phyloP scores from a whole-genome alignment of 2,113 vertebrate species.

The Nyctereutes procyonoides region DNA sequence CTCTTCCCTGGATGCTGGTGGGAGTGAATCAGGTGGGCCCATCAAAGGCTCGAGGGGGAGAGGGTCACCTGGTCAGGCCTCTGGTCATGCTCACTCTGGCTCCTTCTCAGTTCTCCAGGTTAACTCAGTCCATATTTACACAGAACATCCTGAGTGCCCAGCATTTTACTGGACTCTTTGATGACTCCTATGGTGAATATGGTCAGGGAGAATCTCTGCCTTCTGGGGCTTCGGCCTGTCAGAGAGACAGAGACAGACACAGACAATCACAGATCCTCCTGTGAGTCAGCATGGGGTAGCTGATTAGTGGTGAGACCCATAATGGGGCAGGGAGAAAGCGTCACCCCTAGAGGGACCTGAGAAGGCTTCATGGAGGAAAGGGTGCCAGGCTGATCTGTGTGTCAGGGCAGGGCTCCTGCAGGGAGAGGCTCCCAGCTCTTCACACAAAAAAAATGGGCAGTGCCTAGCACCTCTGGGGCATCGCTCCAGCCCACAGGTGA shows the following conservation, averaged over 20 bases:
- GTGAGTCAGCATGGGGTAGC: not conserved
- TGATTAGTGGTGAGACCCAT: not conserved
- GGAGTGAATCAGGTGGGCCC: not conserved
- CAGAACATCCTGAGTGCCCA: not conserved
- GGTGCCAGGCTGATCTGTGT: not conserved
- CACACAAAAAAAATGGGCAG: not conserved
- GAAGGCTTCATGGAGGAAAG: not conserved
- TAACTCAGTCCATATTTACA: not conserved
- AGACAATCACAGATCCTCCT: not conserved
- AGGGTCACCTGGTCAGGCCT: not conserved
- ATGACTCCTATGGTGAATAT: not conserved
- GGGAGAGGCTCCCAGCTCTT: not conserved
- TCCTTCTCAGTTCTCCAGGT: not conserved
- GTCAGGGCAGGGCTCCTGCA: accelerated
- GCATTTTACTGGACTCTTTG: not conserved
- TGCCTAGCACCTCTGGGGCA: too few species aligned
- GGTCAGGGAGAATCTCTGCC: not conserved
- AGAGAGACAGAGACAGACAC: not conserved
- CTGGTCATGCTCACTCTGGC: not conserved
- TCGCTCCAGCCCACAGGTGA: not conserved
- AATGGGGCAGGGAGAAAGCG: accelerated
- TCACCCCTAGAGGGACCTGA: not conserved
- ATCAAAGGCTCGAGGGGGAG: not conserved
- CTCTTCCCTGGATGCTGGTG: not conserved
- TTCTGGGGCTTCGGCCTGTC: not conserved